Conservation (phyloP, 2,113 vertebrate species). For the Callocephalon fimbriatum region DNA sequence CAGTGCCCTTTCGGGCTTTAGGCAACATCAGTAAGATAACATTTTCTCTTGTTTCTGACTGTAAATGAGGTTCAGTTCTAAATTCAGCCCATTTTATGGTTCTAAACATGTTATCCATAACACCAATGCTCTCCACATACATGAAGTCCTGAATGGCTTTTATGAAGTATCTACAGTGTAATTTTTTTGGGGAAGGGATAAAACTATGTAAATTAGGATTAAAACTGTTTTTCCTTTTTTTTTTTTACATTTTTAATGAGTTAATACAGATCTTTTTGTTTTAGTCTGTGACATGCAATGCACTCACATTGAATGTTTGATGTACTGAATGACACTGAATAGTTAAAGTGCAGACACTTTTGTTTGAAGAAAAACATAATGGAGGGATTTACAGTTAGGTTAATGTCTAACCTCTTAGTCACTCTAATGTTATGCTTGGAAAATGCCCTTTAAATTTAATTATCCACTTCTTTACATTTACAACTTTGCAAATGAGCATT, state of each 20-base stretch:
- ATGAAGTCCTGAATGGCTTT: not conserved
- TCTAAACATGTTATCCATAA: not conserved
- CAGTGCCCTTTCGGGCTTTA: not conserved
- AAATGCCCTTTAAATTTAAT: conserved; percentile 39
- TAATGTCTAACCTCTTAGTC: conserved; percentile 37
- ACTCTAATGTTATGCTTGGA: not conserved
- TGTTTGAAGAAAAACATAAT: not conserved
- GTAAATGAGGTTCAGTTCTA: not conserved
- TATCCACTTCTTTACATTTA: conserved; percentile 3
- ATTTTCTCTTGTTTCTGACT: not conserved
- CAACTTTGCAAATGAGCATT: not conserved
- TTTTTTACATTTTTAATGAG: not conserved
- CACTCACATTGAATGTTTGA: not conserved
- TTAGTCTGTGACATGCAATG: not conserved
- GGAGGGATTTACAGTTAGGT: not conserved
- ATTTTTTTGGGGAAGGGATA: not conserved
- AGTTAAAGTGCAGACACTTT: not conserved
- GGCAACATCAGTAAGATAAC: not conserved
- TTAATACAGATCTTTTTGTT: not conserved
- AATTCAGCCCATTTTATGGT: not conserved
- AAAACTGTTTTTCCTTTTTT: not conserved
- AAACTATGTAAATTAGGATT: not conserved
- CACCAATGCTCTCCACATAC: not conserved
- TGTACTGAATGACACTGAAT: not conserved
- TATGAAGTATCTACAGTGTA: not conserved